Percentiles rank a stretch among this genome's conserved stretches.
Conservation (phyloP, 2,888 invertebrate genomes). For the Branchipolynoe longqiensis region DNA sequence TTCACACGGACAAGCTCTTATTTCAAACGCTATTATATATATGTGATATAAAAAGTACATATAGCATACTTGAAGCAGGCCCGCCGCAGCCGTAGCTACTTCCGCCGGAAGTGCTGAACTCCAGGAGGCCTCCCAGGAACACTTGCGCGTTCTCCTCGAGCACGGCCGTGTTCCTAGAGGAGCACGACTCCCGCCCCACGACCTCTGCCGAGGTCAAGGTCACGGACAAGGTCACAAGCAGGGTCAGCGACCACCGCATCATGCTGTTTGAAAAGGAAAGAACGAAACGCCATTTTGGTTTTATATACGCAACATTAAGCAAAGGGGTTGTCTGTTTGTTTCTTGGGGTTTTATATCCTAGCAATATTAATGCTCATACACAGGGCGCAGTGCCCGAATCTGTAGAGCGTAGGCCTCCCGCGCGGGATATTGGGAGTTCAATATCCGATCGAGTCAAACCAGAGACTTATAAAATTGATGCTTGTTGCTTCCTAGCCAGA, state of each 20-base stretch:
- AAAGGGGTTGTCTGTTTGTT: neutral
- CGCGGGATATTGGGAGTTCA: too few species aligned
- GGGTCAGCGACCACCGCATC: neutral
- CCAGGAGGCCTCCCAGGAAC: conserved; percentile 40
- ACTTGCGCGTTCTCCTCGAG: conserved; percentile 35
- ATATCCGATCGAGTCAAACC: too few species aligned
- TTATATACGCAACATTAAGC: neutral
- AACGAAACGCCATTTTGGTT: neutral
- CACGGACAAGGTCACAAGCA: neutral
- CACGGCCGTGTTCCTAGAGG: neutral
- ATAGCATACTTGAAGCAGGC: conserved; percentile 45
- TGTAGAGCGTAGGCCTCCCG: too few species aligned
- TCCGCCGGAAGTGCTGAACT: neutral
- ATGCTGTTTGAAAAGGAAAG: neutral
- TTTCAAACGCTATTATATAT: neutral
- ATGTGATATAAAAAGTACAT: neutral
- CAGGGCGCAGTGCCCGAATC: too few species aligned
- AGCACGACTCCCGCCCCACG: conserved; percentile 13
- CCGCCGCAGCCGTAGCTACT: conserved; percentile 50
- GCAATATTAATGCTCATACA: too few species aligned
- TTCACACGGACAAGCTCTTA: neutral
- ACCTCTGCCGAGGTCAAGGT: conserved; percentile 15
- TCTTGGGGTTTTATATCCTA: too few species aligned
- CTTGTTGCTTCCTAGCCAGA: too few species aligned
- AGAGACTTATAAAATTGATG: too few species aligned